Conservation (phyloP, 2,888 invertebrate genomes). For the Eustalomyia histrio region DNA sequence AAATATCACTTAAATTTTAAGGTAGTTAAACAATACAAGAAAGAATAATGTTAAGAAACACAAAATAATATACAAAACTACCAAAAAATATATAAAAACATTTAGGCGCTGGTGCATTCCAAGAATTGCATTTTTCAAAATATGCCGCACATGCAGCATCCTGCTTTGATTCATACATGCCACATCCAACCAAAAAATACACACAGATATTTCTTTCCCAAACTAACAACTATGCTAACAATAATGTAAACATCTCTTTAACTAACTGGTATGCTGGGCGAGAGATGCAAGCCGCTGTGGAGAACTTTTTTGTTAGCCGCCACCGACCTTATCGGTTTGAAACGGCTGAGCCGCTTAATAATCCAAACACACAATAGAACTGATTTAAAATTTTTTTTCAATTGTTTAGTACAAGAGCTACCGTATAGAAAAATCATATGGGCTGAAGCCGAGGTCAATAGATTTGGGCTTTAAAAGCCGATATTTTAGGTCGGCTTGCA, state of each 20-base stretch:
- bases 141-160: conserved; percentile 49
- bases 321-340: no score
- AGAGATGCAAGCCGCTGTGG: no score
- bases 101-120: conserved; percentile 44
- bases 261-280: conserved; percentile 22
- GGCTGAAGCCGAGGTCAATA: no score
- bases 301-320: no score
- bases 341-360: no score
- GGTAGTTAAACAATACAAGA: neutral
- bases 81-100: conserved; percentile 21
- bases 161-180: conserved; percentile 18
- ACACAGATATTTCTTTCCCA: conserved; percentile 16
- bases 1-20: neutral
- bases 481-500: no score
- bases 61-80: conserved; percentile 24
- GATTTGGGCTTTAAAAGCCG: no score
- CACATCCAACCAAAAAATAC: neutral
- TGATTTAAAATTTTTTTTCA: no score
- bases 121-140: conserved; percentile 47
- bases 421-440: no score
- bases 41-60: conserved; percentile 4
- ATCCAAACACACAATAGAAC: no score
- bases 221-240: conserved; percentile 8
- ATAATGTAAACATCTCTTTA: conserved; percentile 19
- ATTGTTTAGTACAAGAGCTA: no score